phyloP scores from a whole-genome alignment of 30 jellyfish, hydroid and myxozoan species.

The Haliclystus octoradiatus region DNA sequence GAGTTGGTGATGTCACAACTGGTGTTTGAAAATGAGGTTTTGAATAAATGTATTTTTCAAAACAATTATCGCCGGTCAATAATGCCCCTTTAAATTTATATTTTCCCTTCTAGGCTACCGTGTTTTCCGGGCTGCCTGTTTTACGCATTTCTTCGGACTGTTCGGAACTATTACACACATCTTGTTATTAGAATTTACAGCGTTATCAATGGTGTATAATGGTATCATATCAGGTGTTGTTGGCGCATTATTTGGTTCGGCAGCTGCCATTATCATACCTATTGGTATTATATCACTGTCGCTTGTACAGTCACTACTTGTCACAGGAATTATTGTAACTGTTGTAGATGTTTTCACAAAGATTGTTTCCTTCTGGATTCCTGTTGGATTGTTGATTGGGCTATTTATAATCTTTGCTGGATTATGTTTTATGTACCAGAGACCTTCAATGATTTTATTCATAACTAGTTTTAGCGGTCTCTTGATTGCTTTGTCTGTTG shows the following conservation, averaged over 20 bases:
- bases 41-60: too few relatives aligned
- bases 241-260: constrained; percentile 52
- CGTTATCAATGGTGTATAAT: constrained; percentile 31
- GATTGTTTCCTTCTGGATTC: constrained; percentile 32
- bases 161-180: constrained; percentile 41
- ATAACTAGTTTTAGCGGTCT: constrained; percentile 76
- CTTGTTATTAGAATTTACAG: constrained; percentile 20
- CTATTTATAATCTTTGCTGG: constrained; percentile 36
- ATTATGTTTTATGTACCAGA: constrained; percentile 12
- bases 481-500: constrained; percentile 55
- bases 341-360: constrained; percentile 35
- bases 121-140: constrained; percentile 53
- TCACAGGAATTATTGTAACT: constrained; percentile 23
- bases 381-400: constrained; percentile 52
- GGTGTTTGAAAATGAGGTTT: too few relatives aligned
- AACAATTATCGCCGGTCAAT: too few relatives aligned
- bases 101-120: constrained; percentile 59
- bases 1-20: too few relatives aligned
- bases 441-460: constrained; percentile 52
- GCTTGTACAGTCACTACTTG: constrained; percentile 49
- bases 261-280: constrained; percentile 44
- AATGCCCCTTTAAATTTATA: too few relatives aligned
- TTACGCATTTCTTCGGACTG: constrained; percentile 47
- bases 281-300: constrained; percentile 56
- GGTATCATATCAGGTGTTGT: constrained; percentile 62